A percentile compares a stretch with the other conserved stretches of the same genome.
Conservation (phyloP, 2,888 invertebrate genomes). For the Ochropleura leucogaster region DNA sequence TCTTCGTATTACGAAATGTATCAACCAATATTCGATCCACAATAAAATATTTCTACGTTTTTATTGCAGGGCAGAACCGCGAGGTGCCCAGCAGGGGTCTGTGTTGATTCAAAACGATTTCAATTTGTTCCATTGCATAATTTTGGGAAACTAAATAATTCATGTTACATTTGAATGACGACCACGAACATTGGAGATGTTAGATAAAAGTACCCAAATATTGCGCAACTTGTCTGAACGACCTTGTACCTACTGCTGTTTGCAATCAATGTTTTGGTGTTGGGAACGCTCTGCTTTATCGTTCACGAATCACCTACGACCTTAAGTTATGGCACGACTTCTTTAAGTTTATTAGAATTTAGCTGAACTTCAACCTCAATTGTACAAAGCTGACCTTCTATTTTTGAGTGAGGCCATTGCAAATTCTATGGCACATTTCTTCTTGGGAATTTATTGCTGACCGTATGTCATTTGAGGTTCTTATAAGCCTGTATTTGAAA, state of each 20-base stretch:
- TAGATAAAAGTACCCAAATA: conserved; percentile 81
- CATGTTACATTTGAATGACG: conserved; percentile 81
- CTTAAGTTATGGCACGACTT: conserved; percentile 61
- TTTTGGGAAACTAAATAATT: conserved; percentile 83
- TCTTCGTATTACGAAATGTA: conserved; percentile 65
- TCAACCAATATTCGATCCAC: conserved; percentile 69
- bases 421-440: background rate
- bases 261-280: conserved; percentile 73
- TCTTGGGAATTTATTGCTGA: background rate
- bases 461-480: background rate
- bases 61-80: conserved; percentile 71
- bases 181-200: conserved; percentile 74
- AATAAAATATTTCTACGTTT: conserved; percentile 72
- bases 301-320: conserved; percentile 63
- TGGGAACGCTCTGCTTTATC: conserved; percentile 65
- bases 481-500: background rate
- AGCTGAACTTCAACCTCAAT: conserved; percentile 48
- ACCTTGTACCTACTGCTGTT: conserved; percentile 76
- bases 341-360: conserved; percentile 51
- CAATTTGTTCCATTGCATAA: conserved; percentile 87
- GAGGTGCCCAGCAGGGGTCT: conserved; percentile 80
- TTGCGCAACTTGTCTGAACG: conserved; percentile 71
- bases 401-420: conserved; percentile 17
- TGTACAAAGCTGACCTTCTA: conserved; percentile 34
- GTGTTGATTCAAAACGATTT: conserved; percentile 81